A percentile compares a stretch with the other conserved stretches of the same genome.
These are phyloP conservation scores for Alfaro cultratus DNA, from an alignment of 2,797 vertebrate species.

Conservation along the genomic window DNA sequence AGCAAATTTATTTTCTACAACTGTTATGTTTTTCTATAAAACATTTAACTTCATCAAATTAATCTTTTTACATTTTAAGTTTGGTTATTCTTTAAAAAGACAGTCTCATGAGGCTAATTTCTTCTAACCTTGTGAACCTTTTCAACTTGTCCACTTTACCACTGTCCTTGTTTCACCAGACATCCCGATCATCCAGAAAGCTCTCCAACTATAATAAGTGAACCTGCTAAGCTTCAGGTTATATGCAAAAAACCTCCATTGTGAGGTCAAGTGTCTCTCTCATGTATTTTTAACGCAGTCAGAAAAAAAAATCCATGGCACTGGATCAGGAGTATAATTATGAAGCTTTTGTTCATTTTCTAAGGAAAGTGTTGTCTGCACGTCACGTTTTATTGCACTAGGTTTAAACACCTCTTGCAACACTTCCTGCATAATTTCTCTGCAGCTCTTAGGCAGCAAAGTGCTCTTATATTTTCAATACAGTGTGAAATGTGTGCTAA, in stretches of 20 bases:
- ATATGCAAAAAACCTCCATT: conserved; percentile 57
- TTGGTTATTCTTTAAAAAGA: not conserved
- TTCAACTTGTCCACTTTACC: not conserved
- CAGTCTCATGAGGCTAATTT: not conserved
- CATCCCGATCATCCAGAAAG: conserved; percentile 21
- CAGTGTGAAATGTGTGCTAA: conserved; percentile 40
- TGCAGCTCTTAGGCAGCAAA: conserved; percentile 29
- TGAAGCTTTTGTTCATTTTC: conserved; percentile 3
- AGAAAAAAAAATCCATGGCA: conserved; percentile 23
- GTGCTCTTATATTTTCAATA: conserved; percentile 49
- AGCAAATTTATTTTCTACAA: not conserved
- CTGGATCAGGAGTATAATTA: conserved; percentile 28
- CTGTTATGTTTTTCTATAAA: not conserved
- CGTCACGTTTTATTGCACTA: conserved; percentile 8
- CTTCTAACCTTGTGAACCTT: conserved; percentile 5
- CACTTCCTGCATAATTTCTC: conserved; percentile 32
- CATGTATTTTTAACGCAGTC: conserved; percentile 30
- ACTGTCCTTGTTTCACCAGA: conserved; percentile 18
- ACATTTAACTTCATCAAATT: not conserved
- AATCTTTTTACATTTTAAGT: not conserved
- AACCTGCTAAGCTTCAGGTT: conserved; percentile 45
- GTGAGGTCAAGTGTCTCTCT: conserved; percentile 45
- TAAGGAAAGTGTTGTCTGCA: conserved; percentile 3
- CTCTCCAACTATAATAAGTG: conserved; percentile 20
- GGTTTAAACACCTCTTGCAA: conserved; percentile 21